Evolutionary conservation across 2,888 invertebrate species (phyloP), one percentile per base, ranked within the genome.

Genomic region (Catonia carolina): DNA sequence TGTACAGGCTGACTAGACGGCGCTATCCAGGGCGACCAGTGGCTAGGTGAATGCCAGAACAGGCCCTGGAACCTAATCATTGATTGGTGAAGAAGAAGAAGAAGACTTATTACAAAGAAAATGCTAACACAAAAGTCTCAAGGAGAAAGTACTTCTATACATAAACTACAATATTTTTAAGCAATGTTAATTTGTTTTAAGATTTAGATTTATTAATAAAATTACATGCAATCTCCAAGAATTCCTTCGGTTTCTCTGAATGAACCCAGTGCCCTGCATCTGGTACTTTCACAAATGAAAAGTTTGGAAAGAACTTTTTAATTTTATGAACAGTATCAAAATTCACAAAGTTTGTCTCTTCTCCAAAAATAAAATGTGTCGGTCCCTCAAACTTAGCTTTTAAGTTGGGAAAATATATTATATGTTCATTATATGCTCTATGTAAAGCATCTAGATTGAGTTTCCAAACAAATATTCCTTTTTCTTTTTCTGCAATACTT

Each of bases 191-290:
- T n/a, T n/a, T n/a, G n/a, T n/a, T n/a, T n/a, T n/a, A n/a, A n/a
- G n/a, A n/a, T n/a, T n/a, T n/a, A n/a, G n/a, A n/a, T n/a, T n/a
- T n/a, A n/a, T 42, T 42, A 20, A 42, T 42, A 72, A 88, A 89
- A 63, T 77, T 76, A 63, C 80, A 74, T 33, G 83, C 75, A 53
- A 77, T 65, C 50, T 83, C 77, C 22, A 89, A 71, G 71, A 93
- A 92, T 62, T 85, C 82, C 7, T 77, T 73, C 1, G 95, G 92
- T 69, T 92, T 87, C 60, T 97, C 95, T 62, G 89, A 84, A 70
- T 97, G 96, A 1, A 95, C 83, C 88, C 93, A 89, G 72, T 97
- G 97, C 0, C 93, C 92, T 4, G 95, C 89, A 31, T 85, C 87
- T 49, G 81, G 78, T 49, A 94, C 79, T 64, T 82, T 84, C 42